Evolutionary conservation across 53 echinoderm and acorn worm genomes (phyloP), one percentile per base, ranked within the genome.

Genomic region (Luidia sarsii): DNA sequence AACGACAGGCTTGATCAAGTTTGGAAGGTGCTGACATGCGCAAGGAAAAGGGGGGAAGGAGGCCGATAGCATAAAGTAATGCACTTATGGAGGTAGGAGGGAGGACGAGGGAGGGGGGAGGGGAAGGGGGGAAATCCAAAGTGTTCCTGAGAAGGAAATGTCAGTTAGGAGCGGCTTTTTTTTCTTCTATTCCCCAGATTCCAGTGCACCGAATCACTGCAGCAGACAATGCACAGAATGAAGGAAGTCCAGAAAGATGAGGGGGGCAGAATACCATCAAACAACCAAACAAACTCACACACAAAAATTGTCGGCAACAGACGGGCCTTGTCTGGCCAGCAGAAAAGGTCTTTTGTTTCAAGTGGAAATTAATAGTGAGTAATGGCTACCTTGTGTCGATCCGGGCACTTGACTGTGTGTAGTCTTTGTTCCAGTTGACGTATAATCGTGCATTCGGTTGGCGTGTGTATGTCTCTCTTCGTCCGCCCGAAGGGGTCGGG

Each of bases 341-440:
- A 77, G 46, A 77, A 59, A 77, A 27, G 62, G 19, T 18, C 48
- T 33, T 33, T 77, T 77, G 77, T 77, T 45, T 77, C 60, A 31
- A 39, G 77, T 77, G 61, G 48, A 77, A 77, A 62, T 45, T 8
- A 38, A n/a, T n/a, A 19, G 61, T 77, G 77, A 77, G 60, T 77
- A 77, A 77, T 28, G 22, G 0, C 9, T n/a, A n/a, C n/a, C n/a
- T n/a, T n/a, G n/a, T n/a, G n/a, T n/a, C n/a, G n/a, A n/a, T n/a
- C n/a, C n/a, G n/a, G n/a, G n/a, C n/a, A n/a, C n/a, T n/a, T n/a
- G n/a, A n/a, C n/a, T n/a, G n/a, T n/a, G n/a, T n/a, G n/a, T n/a
- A n/a, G n/a, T n/a, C n/a, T n/a, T n/a, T n/a, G n/a, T n/a, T n/a
- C n/a, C n/a, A n/a, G n/a, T n/a, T n/a, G n/a, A n/a, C n/a, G n/a